Base-by-base conservation (phyloP, 1,140 invertebrate species). In the Metaphire vulgaris region DNA sequence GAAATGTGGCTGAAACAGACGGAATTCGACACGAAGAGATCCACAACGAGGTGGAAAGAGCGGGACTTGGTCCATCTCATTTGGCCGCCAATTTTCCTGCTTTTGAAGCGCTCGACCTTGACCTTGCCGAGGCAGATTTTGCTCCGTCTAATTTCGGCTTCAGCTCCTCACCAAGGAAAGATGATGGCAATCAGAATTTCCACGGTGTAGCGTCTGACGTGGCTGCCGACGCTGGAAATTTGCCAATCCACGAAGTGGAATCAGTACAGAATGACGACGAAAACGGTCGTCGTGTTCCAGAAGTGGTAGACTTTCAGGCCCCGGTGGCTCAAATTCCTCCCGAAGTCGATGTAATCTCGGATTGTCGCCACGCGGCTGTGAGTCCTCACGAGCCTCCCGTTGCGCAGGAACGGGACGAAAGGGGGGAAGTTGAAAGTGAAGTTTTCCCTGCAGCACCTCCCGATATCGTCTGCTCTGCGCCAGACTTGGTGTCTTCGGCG, bases 51-150 rank as follows among this genome's bases (percentile, higher is more conserved):
- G 74, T 66, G 33, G 75, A 76, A 33, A 75, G 33, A 80, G 56
- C 32, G 14, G 68, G 1, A 73, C 33, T 30, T 32, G 71, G 26
- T 64, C 64, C 16, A 26, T 29, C 69, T 34, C 33, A 56, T 6
- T 29, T 56, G 32, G 30, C 64, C 1, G 6, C 41, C 21, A 56
- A 21, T 21, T 56, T 56, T 56, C 41, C 76, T 74, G 67, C 72
- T 72, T 16, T 75, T 74, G 34, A 80, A 66, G 31, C 72, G 73
- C 33, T 72, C 75, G 16, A 69, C 67, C 67, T 71, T 21, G 34
- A 67, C 26, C n/a, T 21, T 29, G 31, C 56, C 6, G 67, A 26
- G 68, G 72, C 30, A 74, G 28, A 64, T 33, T 16, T 64, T 33
- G 31, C 56, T 6, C n/a, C 56, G 64, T 30, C 74, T 21, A 12